Base-by-base conservation (phyloP, 1,140 invertebrate species). In the Pygmarrhopalites habei region DNA sequence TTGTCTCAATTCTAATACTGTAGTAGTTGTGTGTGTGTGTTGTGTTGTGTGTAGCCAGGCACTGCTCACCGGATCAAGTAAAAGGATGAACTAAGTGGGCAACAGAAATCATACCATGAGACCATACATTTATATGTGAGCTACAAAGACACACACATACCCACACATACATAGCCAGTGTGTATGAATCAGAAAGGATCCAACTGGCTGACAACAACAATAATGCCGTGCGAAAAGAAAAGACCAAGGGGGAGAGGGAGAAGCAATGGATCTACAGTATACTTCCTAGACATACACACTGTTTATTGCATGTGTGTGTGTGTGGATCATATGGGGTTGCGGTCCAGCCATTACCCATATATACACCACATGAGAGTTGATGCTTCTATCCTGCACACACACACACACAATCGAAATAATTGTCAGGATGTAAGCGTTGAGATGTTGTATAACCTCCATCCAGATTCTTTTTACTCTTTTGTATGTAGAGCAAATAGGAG, bases 201-300 rank as follows among this genome's bases (percentile, higher is more conserved):
- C 57, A 59, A 59, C 57, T 29, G 57, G 39, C 43, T 30, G 29
- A 57, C 39, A 57, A n/a, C n/a, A n/a, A n/a, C 26, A 44, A 59
- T 44, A 26, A 25, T 30, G 21, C 57, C 41, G 39, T 59, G 57
- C 57, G 57, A 59, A 59, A 59, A 59, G 57, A 59, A 59, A 59
- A 59, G 57, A 46, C n/a, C n/a, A n/a, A 47, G 43, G 41, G 57
- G 29, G 57, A 59, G 57, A 30, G 43, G 15, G 55, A 32, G 35
- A 57, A 17, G 55, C 4, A 57, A 53, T 53, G 26, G 21, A 23
- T 25, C 46, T 23, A 49, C 19, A 49, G 12, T 7, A 49, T 12
- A 49, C 23, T 15, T 49, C 46, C 7, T 49, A 49, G 7, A 49
- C 7, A 49, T 19, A 49, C 19, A 12, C 12, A 12, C 39, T 12